phyloP scores from a whole-genome alignment of 2,888 invertebrate genomes.

The Hypomecis punctinalis region DNA sequence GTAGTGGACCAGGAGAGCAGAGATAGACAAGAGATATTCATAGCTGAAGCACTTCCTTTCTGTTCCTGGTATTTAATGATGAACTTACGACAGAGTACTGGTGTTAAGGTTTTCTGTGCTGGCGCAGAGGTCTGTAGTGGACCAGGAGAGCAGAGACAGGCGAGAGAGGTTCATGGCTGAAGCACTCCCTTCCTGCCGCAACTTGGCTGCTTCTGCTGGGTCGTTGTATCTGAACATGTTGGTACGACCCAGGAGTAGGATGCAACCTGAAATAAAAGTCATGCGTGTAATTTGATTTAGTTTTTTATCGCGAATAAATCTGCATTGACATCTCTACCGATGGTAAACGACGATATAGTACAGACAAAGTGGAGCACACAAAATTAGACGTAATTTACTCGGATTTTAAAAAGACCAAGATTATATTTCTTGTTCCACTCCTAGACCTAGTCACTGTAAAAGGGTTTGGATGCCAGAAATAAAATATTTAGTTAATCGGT shows the following conservation, averaged over 20 bases:
- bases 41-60: conserved; percentile 43
- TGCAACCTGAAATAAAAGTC: conserved; percentile 84
- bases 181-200: conserved; percentile 90
- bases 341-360: too few relatives aligned
- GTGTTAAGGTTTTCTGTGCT: conserved; percentile 87
- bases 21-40: conserved; percentile 67
- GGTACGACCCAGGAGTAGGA: conserved; percentile 90
- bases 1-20: conserved; percentile 93
- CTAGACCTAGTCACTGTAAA: too few relatives aligned
- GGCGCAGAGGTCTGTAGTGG: conserved; percentile 91
- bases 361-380: too few relatives aligned
- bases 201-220: conserved; percentile 94
- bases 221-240: conserved; percentile 96
- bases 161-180: conserved; percentile 91
- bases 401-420: too few relatives aligned
- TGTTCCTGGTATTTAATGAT: too few relatives aligned
- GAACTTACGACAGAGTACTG: conserved; percentile 67
- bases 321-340: too few relatives aligned
- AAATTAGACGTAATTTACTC: too few relatives aligned
- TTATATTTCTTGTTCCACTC: too few relatives aligned
- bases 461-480: too few relatives aligned
- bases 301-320: too few relatives aligned
- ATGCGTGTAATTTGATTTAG: too few relatives aligned
- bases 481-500: too few relatives aligned
- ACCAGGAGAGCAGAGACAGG: conserved; percentile 92